phyloP scores from a whole-genome alignment of 1,140 invertebrate genomes.

The Tetraneura akinire region DNA sequence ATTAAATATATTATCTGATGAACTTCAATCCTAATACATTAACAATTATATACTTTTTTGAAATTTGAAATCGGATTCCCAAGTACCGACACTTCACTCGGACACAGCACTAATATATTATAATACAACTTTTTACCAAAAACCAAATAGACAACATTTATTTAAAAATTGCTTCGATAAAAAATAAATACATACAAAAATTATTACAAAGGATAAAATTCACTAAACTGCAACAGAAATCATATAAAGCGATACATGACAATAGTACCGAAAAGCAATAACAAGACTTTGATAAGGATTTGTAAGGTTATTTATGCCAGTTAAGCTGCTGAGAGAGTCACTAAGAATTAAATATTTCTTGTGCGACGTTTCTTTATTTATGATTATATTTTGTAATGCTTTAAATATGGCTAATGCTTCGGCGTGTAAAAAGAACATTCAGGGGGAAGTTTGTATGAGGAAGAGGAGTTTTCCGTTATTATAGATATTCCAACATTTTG shows the following conservation, averaged over 20 bases:
- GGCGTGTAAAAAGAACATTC: not conserved
- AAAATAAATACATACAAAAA: not conserved
- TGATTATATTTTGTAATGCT: not conserved
- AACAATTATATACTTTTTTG: not conserved
- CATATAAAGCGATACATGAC: not conserved
- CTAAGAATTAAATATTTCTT: not conserved
- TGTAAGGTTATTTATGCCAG: not conserved
- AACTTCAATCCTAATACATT: too few relatives aligned
- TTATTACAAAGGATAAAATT: not conserved
- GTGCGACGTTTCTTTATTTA: not conserved
- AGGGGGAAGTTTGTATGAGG: not conserved
- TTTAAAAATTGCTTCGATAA: not conserved
- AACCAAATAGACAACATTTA: not conserved
- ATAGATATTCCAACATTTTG: not conserved
- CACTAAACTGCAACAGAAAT: not conserved
- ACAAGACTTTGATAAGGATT: slow-evolving; percentile 17
- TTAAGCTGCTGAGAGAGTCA: not conserved
- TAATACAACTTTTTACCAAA: not conserved
- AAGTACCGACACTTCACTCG: too few relatives aligned
- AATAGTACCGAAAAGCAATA: not conserved
- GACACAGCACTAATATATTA: not conserved
- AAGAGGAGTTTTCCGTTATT: not conserved
- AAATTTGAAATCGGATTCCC: not conserved
- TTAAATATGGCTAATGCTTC: not conserved
- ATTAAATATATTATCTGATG: too few relatives aligned